Evolutionary conservation across 2,113 vertebrate genomes (phyloP), one percentile per base, ranked within the genome.

Genomic region (Bettongia penicillata): DNA sequence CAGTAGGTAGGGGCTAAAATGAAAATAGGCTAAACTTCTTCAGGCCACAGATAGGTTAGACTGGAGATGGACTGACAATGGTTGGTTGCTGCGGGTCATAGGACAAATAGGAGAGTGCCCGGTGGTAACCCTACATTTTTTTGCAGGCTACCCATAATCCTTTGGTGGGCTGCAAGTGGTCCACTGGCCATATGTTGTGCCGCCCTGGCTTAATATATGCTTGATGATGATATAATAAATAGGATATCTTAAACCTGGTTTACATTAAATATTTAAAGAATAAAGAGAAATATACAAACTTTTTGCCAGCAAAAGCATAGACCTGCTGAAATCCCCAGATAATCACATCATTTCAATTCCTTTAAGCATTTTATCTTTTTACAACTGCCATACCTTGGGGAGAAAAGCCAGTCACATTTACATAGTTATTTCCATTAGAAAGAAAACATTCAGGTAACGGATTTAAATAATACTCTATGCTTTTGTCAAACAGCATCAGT

Each of bases 291-390:
- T 84, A 43, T 84, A 4, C 37, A 77, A 55, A 26, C 25, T 19
- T n/a, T 77, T 77, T 93, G 93, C 95, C 92, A 93, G 8, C 51
- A 94, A 92, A 91, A 95, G 90, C 92, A 96, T 57, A 95, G 91
- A 28, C 47, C 2, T n/a, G 12, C 91, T 93, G 47, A 92, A 91
- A 97, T 93, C 51, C 25, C 0, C n/a, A 11, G 31, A 48, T 25
- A 94, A 55, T 92, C 7, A 51, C n/a, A 52, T 37, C 26, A 68
- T 77, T 97, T 96, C 89, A 49, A 24, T 94, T 93, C 53, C 77
- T 93, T 94, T n/a, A 51, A 51, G 48, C 31, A 11, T 92, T 53
- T 94, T 68, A 53, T 37, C 91, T 68, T 95, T 91, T 68, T n/a
- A 93, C 94, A 92, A 93, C 95, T 93, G 77, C 53, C 51, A 51